Percentiles rank a stretch among this genome's conserved stretches.
phyloP scores from a whole-genome alignment of 23 tunicate species.

The Clavelina lepadiformis region DNA sequence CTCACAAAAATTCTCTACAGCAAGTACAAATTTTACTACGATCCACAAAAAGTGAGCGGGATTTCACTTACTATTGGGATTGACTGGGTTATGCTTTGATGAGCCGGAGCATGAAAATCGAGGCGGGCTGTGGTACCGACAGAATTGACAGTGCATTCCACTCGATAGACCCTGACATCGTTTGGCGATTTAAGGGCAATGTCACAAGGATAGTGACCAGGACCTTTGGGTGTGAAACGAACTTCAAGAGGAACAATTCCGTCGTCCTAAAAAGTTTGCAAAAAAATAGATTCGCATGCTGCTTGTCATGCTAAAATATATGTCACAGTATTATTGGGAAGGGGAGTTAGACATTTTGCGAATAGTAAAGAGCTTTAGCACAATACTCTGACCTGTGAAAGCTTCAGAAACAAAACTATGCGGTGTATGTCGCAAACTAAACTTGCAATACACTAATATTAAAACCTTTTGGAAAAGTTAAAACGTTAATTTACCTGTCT shows the following conservation, averaged over 20 bases:
- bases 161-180: constrained; percentile 64
- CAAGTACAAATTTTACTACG: not conserved
- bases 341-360: too few relatives aligned
- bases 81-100: constrained; percentile 78
- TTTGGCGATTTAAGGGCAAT: constrained; percentile 54
- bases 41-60: not conserved
- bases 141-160: constrained; percentile 87
- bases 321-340: too few relatives aligned
- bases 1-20: not conserved
- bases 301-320: too few relatives aligned
- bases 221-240: constrained; percentile 52
- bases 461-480: too few relatives aligned
- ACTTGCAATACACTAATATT: too few relatives aligned
- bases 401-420: too few relatives aligned
- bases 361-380: too few relatives aligned
- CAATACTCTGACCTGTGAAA: too few relatives aligned
- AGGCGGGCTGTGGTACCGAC: constrained; percentile 68
- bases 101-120: constrained; percentile 83
- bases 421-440: too few relatives aligned
- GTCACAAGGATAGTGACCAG: constrained; percentile 91
- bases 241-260: constrained; percentile 56
- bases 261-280: constrained; percentile 40
- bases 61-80: constrained; percentile 80
- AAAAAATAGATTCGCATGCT: constrained; percentile 1
- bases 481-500: constrained; percentile 82